Evolutionary conservation across 2,888 invertebrate species (phyloP).

Genomic region (Papilio protenor): DNA sequence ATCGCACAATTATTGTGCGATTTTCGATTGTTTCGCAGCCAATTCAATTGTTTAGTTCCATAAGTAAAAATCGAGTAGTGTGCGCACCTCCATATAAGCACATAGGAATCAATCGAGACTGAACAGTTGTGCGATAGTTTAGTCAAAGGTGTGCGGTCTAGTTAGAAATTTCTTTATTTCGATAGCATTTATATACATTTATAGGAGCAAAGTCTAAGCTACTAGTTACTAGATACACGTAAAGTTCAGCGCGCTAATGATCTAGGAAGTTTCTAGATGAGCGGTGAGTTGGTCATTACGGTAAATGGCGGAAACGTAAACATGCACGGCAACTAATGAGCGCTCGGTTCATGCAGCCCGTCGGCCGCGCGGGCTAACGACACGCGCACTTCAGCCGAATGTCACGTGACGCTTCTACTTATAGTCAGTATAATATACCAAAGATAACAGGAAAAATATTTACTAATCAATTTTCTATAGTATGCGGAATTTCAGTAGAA

Average conservation of each 20-base stretch:
- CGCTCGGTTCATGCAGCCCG: conserved; percentile 22
- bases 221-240: conserved; percentile 7
- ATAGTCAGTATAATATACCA: not conserved
- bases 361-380: conserved; percentile 32
- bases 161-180: too few species aligned
- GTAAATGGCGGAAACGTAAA: conserved; percentile 31
- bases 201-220: not conserved
- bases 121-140: too few species aligned
- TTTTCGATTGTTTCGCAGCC: too few species aligned
- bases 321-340: conserved; percentile 40
- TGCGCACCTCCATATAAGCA: too few species aligned
- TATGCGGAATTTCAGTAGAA: too few species aligned
- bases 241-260: conserved; percentile 39
- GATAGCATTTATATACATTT: not conserved
- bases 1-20: too few species aligned
- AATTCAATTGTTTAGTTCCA: too few species aligned
- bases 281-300: conserved; percentile 39
- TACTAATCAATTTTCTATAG: too few species aligned
- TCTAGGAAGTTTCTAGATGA: conserved; percentile 39
- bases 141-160: too few species aligned
- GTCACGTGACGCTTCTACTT: conserved; percentile 10
- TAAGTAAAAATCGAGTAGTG: too few species aligned
- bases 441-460: not conserved
- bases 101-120: too few species aligned
- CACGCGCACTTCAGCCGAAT: conserved; percentile 20